These are phyloP conservation scores for Brassicogethes aeneus DNA, from an alignment of 2,888 invertebrate species.

Conservation along the genomic window DNA sequence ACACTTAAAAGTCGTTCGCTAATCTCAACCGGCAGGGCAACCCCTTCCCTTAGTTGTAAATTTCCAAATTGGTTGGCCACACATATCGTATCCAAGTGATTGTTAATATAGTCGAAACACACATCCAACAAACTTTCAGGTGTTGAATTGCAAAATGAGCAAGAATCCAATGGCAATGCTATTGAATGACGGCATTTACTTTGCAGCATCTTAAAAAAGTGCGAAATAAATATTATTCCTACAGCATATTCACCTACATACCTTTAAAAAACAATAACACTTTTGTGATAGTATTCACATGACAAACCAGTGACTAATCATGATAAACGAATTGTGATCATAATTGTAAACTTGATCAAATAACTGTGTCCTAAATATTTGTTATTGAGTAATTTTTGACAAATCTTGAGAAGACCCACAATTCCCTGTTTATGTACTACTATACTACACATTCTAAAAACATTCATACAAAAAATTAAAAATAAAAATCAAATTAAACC, in stretches of 20 bases:
- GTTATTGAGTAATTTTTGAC: slow-evolving; percentile 36
- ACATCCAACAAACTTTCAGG: slow-evolving; percentile 57
- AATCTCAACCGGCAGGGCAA: slow-evolving; percentile 61
- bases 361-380: no score
- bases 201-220: slow-evolving; percentile 30
- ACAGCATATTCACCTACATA: slow-evolving; percentile 7
- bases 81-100: slow-evolving; percentile 54
- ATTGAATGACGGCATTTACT: slow-evolving; percentile 36
- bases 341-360: slow-evolving; percentile 9
- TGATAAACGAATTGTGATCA: background rate
- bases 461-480: background rate
- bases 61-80: slow-evolving; percentile 40
- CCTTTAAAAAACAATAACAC: slow-evolving; percentile 5
- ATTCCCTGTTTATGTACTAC: slow-evolving; percentile 16
- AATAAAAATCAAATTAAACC: background rate
- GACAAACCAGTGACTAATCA: slow-evolving; percentile 5
- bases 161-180: slow-evolving; percentile 35
- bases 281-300: slow-evolving; percentile 6
- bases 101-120: slow-evolving; percentile 54
- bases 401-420: slow-evolving; percentile 13
- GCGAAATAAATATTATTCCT: background rate
- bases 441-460: slow-evolving; percentile 6
- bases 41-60: slow-evolving; percentile 49
- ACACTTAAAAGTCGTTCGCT: slow-evolving; percentile 58
- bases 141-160: slow-evolving; percentile 36